Evolutionary conservation across 37 sponge, comb jelly and placozoan genomes (phyloP).

Genomic region (Spongilla lacustris): DNA sequence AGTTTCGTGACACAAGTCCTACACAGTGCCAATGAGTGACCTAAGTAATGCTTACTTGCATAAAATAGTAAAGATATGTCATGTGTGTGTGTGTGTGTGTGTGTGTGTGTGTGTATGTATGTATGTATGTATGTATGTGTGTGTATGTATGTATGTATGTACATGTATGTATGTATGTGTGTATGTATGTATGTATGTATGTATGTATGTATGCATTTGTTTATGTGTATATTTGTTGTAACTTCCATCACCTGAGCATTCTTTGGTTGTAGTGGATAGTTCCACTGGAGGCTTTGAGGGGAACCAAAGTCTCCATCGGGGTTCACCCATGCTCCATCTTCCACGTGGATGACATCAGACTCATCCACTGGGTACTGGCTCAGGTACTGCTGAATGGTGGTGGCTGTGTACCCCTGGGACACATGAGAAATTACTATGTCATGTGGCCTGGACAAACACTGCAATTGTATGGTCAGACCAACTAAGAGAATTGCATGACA

Average conservation of each 20-base stretch:
- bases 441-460: background rate
- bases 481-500: too few relatives aligned
- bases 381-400: conserved; percentile 67
- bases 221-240: background rate
- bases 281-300: conserved; percentile 71
- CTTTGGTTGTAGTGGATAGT: conserved; percentile 64
- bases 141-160: conserved; percentile 9
- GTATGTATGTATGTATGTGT: conserved; percentile 28
- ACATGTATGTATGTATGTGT: conserved; percentile 17
- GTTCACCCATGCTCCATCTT: conserved; percentile 77
- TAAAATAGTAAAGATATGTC: too few relatives aligned
- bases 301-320: conserved; percentile 78
- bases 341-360: conserved; percentile 57
- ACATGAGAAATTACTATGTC: background rate
- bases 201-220: conserved; percentile 23
- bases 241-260: conserved; percentile 28
- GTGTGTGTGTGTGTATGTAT: conserved; percentile 37
- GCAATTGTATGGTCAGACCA: too few relatives aligned
- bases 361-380: conserved; percentile 58
- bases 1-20: background rate
- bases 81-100: conserved; percentile 17
- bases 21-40: background rate
- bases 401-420: conserved; percentile 57
- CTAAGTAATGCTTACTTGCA: too few relatives aligned
- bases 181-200: conserved; percentile 23